Conservation (phyloP, 2,797 vertebrate species). For the Sebastiscus tertius region DNA sequence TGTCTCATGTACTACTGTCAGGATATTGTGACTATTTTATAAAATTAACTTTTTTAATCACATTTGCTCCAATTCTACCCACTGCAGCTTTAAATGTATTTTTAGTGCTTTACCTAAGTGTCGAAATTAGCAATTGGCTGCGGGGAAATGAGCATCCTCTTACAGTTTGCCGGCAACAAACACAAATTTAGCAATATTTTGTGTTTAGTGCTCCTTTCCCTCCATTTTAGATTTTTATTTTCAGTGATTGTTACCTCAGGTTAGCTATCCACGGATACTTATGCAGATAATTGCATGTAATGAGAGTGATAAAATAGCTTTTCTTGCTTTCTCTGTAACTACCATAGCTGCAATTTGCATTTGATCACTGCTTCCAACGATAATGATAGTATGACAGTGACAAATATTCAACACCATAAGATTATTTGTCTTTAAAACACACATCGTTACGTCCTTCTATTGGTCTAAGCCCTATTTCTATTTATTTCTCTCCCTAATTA, state of each 20-base stretch:
- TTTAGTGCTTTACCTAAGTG: background rate
- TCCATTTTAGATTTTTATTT: background rate
- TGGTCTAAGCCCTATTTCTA: slow-evolving; percentile 3
- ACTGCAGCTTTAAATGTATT: background rate
- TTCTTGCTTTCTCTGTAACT: slow-evolving; percentile 3
- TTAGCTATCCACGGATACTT: background rate
- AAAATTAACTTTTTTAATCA: too few species aligned
- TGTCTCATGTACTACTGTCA: too few species aligned
- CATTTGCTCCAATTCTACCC: too few species aligned
- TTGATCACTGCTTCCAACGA: background rate
- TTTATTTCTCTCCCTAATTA: background rate
- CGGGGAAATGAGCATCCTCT: background rate
- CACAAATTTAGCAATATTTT: background rate
- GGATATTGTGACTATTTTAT: too few species aligned
- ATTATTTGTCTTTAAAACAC: slow-evolving; percentile 14
- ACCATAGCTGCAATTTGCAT: background rate
- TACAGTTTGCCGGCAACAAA: background rate
- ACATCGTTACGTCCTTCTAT: slow-evolving; percentile 18
- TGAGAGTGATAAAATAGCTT: background rate
- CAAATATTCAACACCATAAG: background rate
- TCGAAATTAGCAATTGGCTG: background rate
- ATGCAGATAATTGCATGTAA: background rate
- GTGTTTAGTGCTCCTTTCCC: background rate
- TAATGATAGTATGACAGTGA: background rate
- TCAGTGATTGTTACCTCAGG: background rate